These are phyloP conservation scores for Vollenhovia emeryi DNA, from an alignment of 1,140 invertebrate species.

Conservation along the genomic window DNA sequence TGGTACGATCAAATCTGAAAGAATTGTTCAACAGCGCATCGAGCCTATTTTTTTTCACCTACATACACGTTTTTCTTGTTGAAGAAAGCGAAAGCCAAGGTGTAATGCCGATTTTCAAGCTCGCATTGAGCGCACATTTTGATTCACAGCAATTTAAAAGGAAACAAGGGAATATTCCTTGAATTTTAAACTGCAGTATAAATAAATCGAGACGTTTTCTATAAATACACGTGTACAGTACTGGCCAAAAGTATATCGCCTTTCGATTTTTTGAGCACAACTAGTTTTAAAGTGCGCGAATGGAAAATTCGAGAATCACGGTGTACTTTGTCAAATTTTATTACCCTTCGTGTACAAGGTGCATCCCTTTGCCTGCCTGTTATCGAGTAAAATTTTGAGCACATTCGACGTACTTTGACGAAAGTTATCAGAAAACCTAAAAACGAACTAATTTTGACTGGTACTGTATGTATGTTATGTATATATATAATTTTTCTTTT, in stretches of 20 bases:
- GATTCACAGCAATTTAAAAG: background rate
- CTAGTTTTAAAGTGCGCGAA: no score
- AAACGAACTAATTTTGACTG: no score
- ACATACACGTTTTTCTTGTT: background rate
- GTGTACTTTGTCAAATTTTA: no score
- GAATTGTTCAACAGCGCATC: slow-evolving; percentile 22
- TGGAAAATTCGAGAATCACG: no score
- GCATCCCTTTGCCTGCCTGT: no score
- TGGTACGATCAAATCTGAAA: background rate
- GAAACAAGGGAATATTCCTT: background rate
- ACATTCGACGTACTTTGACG: no score
- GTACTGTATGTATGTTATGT: background rate
- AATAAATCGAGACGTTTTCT: background rate
- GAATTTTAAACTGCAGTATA: background rate
- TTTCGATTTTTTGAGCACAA: no score
- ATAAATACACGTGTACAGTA: background rate
- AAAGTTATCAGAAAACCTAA: no score
- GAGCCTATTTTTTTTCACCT: background rate
- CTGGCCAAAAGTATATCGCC: no score
- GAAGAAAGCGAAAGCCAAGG: background rate
- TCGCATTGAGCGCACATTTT: background rate
- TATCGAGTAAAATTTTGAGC: no score
- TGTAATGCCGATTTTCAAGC: background rate
- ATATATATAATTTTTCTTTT: background rate
- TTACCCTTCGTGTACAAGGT: no score